Evolutionary conservation across 2,113 vertebrate genomes (phyloP).

Genomic region (Ochotona curzoniae): DNA sequence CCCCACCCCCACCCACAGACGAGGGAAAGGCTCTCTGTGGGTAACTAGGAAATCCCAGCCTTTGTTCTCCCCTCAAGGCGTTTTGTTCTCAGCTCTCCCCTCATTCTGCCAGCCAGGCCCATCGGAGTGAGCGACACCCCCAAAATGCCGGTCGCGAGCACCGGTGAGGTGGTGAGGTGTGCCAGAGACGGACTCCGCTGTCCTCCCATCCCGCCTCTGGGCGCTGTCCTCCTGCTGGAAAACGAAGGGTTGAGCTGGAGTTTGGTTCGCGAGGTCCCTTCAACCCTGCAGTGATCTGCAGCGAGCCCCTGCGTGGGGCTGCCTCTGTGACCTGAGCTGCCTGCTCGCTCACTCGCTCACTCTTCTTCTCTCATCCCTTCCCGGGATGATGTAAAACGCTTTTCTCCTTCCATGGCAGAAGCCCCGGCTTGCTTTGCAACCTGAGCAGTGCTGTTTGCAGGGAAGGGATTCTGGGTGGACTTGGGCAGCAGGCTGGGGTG

Average conservation of each 20-base stretch:
- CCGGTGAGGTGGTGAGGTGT: neutral
- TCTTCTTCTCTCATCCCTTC: neutral
- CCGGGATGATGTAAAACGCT: neutral
- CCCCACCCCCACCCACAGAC: neutral
- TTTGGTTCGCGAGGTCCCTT: neutral
- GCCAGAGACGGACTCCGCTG: neutral
- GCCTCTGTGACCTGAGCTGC: neutral
- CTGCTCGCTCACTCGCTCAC: neutral
- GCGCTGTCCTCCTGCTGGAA: neutral
- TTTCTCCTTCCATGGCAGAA: neutral
- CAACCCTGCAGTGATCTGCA: neutral
- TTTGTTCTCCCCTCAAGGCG: conserved; percentile 16
- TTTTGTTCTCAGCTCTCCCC: neutral
- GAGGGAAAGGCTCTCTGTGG: neutral
- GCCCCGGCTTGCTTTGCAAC: conserved; percentile 28
- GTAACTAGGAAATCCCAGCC: neutral
- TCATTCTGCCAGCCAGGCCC: neutral
- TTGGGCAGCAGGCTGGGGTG: neutral
- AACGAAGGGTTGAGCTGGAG: neutral
- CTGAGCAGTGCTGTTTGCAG: conserved; percentile 3
- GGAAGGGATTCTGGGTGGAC: too few relatives aligned
- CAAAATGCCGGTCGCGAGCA: neutral
- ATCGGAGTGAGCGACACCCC: neutral
- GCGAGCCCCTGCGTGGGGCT: neutral
- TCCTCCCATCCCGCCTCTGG: neutral